Percentiles rank a stretch among this genome's conserved stretches.
Evolutionary conservation across 1,140 invertebrate species (phyloP).

Genomic region (Papilio glaucus): DNA sequence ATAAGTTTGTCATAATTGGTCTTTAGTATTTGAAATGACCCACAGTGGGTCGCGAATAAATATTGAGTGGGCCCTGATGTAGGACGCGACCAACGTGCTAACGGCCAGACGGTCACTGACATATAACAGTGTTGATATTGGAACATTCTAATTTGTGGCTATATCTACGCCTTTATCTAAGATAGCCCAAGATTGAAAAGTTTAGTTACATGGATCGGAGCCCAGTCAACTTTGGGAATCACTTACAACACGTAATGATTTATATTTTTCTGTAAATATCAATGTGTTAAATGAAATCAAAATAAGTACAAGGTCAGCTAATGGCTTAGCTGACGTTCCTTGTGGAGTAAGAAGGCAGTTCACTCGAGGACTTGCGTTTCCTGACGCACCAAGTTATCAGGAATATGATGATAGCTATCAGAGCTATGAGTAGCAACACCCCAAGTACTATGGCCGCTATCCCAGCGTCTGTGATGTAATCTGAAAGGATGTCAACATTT

Average conservation of each 20-base stretch:
- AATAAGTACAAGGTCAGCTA: constrained; percentile 38
- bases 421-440: constrained; percentile 80
- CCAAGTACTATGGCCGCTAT: constrained; percentile 85
- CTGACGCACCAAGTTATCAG: constrained; percentile 83
- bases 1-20: too few relatives aligned
- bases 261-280: neutral
- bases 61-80: too few relatives aligned
- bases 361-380: constrained; percentile 75
- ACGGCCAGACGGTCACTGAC: too few relatives aligned
- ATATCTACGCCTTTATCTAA: neutral
- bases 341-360: constrained; percentile 80
- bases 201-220: too few relatives aligned
- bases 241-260: too few relatives aligned
- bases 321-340: constrained; percentile 55
- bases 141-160: neutral
- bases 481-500: constrained; percentile 53
- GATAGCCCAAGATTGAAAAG: too few relatives aligned
- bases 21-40: too few relatives aligned
- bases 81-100: too few relatives aligned
- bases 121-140: too few relatives aligned
- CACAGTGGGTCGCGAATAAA: too few relatives aligned
- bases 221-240: too few relatives aligned
- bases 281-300: neutral
- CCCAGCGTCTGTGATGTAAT: constrained; percentile 72
- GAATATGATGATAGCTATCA: constrained; percentile 76